phyloP scores from a whole-genome alignment of 2,113 vertebrate species.

The Ptilonorhynchus violaceus region DNA sequence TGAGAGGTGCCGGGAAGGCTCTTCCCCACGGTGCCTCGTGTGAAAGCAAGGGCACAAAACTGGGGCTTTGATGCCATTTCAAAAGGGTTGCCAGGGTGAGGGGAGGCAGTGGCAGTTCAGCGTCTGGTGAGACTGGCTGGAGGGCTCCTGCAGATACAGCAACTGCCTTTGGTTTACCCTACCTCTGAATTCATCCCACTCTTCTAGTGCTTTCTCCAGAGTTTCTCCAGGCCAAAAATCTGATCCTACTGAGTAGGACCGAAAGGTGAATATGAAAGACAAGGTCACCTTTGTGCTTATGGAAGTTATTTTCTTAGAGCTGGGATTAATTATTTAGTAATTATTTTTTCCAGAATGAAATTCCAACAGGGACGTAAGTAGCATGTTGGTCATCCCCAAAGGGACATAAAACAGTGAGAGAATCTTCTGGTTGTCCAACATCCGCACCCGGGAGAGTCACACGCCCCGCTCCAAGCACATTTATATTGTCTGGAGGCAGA shows the following conservation, averaged over 20 bases:
- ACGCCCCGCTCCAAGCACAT: neutral
- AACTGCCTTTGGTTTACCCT: neutral
- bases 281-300: slow-evolving; percentile 42
- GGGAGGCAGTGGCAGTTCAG: neutral
- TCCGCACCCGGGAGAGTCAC: neutral
- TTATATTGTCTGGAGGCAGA: slow-evolving; percentile 34
- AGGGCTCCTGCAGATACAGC: neutral
- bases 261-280: slow-evolving; percentile 39
- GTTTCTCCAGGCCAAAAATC: neutral
- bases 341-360: slow-evolving; percentile 45
- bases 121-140: neutral
- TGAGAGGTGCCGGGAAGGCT: neutral
- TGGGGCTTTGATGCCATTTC: neutral
- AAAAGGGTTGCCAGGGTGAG: neutral
- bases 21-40: neutral
- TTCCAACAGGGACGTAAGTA: neutral
- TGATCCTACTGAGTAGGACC: neutral
- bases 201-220: neutral
- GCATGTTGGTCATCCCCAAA: slow-evolving; percentile 47
- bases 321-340: slow-evolving; percentile 66
- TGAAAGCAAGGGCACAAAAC: neutral
- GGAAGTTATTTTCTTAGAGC: slow-evolving; percentile 49
- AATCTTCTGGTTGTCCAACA: slow-evolving; percentile 50
- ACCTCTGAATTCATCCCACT: neutral
- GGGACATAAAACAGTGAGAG: slow-evolving; percentile 49